phyloP scores from a whole-genome alignment of 2,888 invertebrate genomes.

The Drosophila rellima region DNA sequence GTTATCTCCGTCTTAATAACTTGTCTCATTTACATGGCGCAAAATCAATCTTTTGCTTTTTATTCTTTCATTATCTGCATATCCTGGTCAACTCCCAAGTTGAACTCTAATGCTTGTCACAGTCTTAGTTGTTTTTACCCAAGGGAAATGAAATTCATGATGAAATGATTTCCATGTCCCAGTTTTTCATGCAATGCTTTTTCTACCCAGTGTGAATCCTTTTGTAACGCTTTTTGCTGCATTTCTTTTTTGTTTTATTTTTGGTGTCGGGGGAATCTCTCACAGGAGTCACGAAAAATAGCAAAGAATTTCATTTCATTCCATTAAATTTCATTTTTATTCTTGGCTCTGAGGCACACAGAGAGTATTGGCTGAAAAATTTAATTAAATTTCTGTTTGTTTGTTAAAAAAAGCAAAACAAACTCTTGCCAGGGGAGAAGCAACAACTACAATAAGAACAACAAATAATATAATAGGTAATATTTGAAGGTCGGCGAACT shows the following conservation, averaged over 20 bases:
- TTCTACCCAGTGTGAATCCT: conserved; percentile 9
- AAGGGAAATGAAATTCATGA: conserved; percentile 18
- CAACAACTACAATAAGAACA: neutral
- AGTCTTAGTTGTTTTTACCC: neutral
- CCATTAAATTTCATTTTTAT: conserved; percentile 8
- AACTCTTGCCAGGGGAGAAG: conserved; percentile 1
- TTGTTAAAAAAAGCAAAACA: conserved; percentile 26
- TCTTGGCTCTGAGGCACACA: conserved; percentile 1
- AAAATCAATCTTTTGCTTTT: neutral
- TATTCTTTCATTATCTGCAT: neutral
- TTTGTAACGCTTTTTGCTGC: conserved; percentile 5
- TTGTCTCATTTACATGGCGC: neutral
- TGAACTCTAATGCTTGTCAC: neutral
- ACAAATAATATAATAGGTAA: conserved; percentile 9
- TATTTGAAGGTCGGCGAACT: conserved; percentile 8
- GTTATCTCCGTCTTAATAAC: neutral
- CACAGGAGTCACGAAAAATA: conserved; percentile 12
- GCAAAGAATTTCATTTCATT: conserved; percentile 36
- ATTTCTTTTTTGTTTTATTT: neutral
- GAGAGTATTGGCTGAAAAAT: conserved; percentile 20
- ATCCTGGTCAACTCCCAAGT: neutral
- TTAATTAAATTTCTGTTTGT: conserved; percentile 46
- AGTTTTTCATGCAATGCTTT: conserved; percentile 5
- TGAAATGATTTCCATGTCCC: conserved; percentile 40
- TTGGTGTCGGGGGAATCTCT: conserved; percentile 8